Evolutionary conservation across 2,888 invertebrate genomes (phyloP).

Genomic region (Epirrhoe alternata): DNA sequence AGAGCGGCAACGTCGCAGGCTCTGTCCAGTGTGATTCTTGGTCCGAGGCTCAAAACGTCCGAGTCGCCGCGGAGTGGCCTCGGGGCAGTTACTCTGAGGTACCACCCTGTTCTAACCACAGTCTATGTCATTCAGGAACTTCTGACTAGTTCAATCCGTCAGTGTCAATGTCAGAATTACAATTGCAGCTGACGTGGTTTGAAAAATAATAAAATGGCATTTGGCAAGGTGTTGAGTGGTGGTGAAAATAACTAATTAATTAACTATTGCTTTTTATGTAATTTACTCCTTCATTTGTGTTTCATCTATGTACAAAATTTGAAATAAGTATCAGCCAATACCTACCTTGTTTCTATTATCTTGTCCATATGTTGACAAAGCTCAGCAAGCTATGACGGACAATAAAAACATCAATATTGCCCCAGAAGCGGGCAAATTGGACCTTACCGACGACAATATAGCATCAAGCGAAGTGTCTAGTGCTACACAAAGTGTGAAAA

Average conservation of each 20-base stretch:
- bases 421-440: constrained; percentile 66
- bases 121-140: no score
- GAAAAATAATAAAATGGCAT: constrained; percentile 51
- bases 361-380: constrained; percentile 71
- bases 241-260: constrained; percentile 42
- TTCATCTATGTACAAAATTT: constrained; percentile 1
- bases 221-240: constrained; percentile 65
- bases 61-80: no score
- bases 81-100: no score
- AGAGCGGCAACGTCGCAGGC: no score
- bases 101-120: no score
- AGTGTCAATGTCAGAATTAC: constrained; percentile 27
- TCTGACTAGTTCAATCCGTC: constrained; percentile 17
- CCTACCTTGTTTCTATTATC: constrained; percentile 34
- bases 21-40: no score
- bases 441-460: constrained; percentile 66
- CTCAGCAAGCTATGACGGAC: constrained; percentile 73
- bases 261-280: background rate
- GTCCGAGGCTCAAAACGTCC: no score
- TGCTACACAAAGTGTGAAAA: constrained; percentile 69
- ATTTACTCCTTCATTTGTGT: background rate
- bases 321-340: constrained; percentile 18
- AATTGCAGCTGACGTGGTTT: constrained; percentile 54
- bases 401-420: constrained; percentile 72
- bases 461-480: constrained; percentile 68